Evolutionary conservation across 2,113 vertebrate genomes (phyloP), one percentile per base, ranked within the genome.

Genomic region (Elanus axillaris): DNA sequence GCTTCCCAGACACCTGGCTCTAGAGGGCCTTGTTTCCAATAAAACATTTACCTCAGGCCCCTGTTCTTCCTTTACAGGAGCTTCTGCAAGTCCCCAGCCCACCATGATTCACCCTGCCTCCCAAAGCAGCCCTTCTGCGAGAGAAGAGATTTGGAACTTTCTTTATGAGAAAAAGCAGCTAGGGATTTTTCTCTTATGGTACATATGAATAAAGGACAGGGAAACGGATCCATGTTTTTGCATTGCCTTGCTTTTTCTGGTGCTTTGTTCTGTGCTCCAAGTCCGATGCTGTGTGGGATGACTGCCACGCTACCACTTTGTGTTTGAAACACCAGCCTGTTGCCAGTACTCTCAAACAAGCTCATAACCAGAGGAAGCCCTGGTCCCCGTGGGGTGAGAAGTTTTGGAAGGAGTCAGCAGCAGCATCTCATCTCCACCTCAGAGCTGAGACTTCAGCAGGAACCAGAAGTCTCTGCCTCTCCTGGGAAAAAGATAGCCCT

Each of bases 361-460:
- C 7, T 77, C 27, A 40, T 12, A 84, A 66, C 0, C 5, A 77
- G 77, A 60, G 4, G 8, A 91, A 89, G 17, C 9, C 9, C 18
- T 0, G 0, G 10, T 3, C 8, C 4, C 2, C 4, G 2, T 48
- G n/a, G 3, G 8, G 4, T 27, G 19, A 58, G 13, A 12, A 45
- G 42, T 77, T 86, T 69, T 92, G 25, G 12, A 84, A 87, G 11
- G 25, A 84, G 23, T 12, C 14, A 83, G 26, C 45, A 81, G 16
- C 20, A 52, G 16, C 25, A 68, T 38, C 53, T 91, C 13, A 17
- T 73, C 22, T 50, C 58, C 26, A 56, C 13, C 19, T 74, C 36
- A 74, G 50, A 66, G 14, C 23, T 74, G 59, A 74, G 45, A 66
- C 18, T 69, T 76, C 34, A 77, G 9, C 45, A 80, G 50, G 55